phyloP scores from a whole-genome alignment of 1,140 invertebrate species.

The Drosophila simulans region DNA sequence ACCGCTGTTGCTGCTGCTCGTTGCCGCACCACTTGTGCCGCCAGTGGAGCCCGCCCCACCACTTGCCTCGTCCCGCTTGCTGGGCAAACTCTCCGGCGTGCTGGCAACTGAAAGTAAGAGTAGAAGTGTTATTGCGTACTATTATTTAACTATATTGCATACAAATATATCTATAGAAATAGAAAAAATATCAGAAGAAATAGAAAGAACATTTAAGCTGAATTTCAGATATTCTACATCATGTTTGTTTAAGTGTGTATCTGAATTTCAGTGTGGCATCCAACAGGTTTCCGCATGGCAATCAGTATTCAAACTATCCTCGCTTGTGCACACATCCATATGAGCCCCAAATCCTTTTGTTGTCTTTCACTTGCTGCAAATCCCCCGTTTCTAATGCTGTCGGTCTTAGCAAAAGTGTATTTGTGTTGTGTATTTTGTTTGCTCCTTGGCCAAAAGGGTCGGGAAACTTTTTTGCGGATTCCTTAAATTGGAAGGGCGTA shows the following conservation, averaged over 20 bases:
- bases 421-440: constrained; percentile 47
- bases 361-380: constrained; percentile 45
- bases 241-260: background rate
- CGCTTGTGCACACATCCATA: constrained; percentile 13
- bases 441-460: constrained; percentile 29
- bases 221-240: background rate
- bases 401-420: constrained; percentile 52
- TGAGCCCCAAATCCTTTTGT: constrained; percentile 46
- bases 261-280: constrained; percentile 3
- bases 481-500: background rate
- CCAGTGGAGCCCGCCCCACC: constrained; percentile 35
- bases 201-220: no score
- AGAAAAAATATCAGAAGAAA: no score
- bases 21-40: constrained; percentile 27
- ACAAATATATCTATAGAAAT: background rate
- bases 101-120: constrained; percentile 86
- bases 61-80: constrained; percentile 84
- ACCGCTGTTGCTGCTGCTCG: constrained; percentile 2
- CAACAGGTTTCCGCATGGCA: constrained; percentile 58
- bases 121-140: constrained; percentile 23
- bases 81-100: constrained; percentile 86
- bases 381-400: constrained; percentile 47
- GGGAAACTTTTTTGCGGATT: background rate
- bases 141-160: no score
- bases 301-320: constrained; percentile 30